A percentile compares a stretch with the other conserved stretches of the same genome.
Conservation (phyloP, 2,797 vertebrate genomes). For the Anguilla anguilla region DNA sequence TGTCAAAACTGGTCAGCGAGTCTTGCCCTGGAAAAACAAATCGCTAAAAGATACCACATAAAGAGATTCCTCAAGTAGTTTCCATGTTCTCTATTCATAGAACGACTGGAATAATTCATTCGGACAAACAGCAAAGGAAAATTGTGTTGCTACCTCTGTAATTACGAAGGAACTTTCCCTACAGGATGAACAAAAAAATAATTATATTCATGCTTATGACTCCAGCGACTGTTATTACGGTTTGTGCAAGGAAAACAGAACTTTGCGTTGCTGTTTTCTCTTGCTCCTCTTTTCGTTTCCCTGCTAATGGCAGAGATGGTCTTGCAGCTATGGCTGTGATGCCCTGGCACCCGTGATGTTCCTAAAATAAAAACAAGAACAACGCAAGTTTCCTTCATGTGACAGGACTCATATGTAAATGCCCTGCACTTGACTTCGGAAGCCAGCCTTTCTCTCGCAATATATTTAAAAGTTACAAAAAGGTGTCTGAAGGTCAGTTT, state of each 20-base stretch:
- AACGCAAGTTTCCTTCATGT: constrained; percentile 19
- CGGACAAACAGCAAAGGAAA: constrained; percentile 44
- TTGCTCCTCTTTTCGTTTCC: constrained; percentile 1
- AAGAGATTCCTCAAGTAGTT: constrained; percentile 19
- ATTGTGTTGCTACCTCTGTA: constrained; percentile 54
- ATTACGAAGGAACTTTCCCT: constrained; percentile 53
- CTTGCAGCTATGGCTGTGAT: background rate
- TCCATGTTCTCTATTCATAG: constrained; percentile 39
- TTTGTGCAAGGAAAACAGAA: constrained; percentile 20
- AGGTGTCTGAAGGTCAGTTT: background rate
- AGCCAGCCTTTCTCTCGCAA: background rate
- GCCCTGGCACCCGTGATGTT: constrained; percentile 9
- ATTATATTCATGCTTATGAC: constrained; percentile 49
- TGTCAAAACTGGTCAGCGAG: background rate
- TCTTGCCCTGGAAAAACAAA: background rate
- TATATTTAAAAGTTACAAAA: background rate
- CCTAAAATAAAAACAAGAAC: constrained; percentile 29
- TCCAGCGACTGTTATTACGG: constrained; percentile 50
- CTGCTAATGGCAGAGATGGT: constrained; percentile 28
- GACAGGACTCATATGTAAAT: background rate
- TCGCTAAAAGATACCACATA: background rate
- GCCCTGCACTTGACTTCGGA: background rate
- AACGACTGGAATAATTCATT: constrained; percentile 31
- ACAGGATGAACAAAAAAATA: constrained; percentile 44
- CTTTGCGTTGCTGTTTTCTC: constrained; percentile 19